Evolutionary conservation across 2,113 vertebrate species (phyloP).

Genomic region (Pongo pygmaeus): DNA sequence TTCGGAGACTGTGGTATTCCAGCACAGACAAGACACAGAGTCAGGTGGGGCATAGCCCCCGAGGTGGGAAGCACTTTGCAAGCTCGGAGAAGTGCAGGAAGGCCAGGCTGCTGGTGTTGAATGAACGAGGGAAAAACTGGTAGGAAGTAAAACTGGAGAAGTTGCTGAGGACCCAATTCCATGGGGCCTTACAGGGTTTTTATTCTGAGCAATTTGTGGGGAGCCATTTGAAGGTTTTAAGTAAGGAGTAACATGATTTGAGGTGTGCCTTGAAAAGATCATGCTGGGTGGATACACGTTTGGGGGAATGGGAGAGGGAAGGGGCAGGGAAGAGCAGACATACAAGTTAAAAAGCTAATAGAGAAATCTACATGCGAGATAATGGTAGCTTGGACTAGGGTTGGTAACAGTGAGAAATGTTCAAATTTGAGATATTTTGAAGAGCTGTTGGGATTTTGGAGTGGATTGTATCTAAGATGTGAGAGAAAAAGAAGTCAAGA

Average conservation of each 20-base stretch:
- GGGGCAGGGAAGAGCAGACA: neutral
- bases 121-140: neutral
- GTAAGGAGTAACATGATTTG: neutral
- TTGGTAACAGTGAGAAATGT: neutral
- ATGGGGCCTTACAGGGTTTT: neutral
- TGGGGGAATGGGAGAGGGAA: neutral
- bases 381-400: neutral
- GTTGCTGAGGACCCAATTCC: neutral
- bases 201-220: neutral
- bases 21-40: neutral
- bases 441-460: neutral
- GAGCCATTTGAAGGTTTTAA: neutral
- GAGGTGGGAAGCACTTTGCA: neutral
- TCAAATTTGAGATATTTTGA: neutral
- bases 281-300: neutral
- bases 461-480: neutral
- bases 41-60: neutral
- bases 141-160: neutral
- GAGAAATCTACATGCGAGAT: neutral
- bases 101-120: neutral
- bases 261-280: neutral
- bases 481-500: neutral
- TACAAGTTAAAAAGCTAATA: neutral
- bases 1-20: neutral
- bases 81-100: neutral